Percentiles rank a stretch among this genome's conserved stretches.
Evolutionary conservation across 2,888 invertebrate genomes (phyloP).

Genomic region (Heteromurus nitidus): DNA sequence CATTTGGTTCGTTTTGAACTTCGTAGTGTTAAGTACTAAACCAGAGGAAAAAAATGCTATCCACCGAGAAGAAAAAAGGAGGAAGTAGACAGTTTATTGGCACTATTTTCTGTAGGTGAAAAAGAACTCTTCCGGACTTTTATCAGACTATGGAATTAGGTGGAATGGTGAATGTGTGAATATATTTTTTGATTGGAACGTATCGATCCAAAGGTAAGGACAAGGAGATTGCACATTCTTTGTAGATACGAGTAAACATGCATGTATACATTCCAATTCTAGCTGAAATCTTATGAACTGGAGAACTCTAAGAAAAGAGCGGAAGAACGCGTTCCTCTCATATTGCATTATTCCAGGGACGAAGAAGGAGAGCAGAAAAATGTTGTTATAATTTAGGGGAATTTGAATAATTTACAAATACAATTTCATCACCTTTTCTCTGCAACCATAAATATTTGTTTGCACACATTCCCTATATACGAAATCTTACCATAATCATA

Average conservation of each 20-base stretch:
- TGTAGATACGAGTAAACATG: too few species aligned
- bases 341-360: too few species aligned
- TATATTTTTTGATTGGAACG: constrained; percentile 51
- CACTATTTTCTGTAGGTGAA: neutral
- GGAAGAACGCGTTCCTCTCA: too few species aligned
- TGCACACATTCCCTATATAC: neutral
- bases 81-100: neutral
- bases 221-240: too few species aligned
- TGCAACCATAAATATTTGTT: neutral
- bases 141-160: neutral
- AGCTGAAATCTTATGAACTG: too few species aligned
- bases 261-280: too few species aligned
- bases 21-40: too few species aligned
- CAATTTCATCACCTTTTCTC: constrained; percentile 16
- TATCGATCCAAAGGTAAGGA: constrained; percentile 52
- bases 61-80: too few species aligned
- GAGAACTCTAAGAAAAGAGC: too few species aligned
- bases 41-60: too few species aligned
- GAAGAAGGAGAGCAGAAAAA: constrained; percentile 4
- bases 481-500: neutral
- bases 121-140: neutral
- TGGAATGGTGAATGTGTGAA: constrained; percentile 27
- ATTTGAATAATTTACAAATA: constrained; percentile 6
- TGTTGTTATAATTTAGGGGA: constrained; percentile 17
- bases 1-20: too few species aligned